These are phyloP conservation scores for Antheraea pernyi DNA, from an alignment of 1,140 invertebrate genomes.

Conservation along the genomic window DNA sequence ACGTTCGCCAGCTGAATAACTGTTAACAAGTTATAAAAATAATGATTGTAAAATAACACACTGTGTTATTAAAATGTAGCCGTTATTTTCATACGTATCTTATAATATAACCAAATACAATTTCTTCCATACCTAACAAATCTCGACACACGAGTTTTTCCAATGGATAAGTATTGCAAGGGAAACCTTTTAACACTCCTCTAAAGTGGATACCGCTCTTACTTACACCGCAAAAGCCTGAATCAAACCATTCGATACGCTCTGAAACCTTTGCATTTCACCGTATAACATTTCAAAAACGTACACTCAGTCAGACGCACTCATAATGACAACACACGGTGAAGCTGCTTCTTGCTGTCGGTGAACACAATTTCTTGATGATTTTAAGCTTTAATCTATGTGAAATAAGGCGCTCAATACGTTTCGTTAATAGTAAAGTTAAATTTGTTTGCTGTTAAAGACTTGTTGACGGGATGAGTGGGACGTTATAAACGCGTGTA, in stretches of 20 bases:
- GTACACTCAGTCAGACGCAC: constrained; percentile 35
- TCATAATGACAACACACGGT: constrained; percentile 22
- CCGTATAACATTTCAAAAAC: constrained; percentile 9
- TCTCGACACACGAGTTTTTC: constrained; percentile 1
- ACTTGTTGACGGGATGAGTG: constrained; percentile 19
- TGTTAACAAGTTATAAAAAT: too few species aligned
- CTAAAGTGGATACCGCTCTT: constrained; percentile 16
- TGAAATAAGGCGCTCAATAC: neutral
- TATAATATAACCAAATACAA: neutral
- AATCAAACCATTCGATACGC: constrained; percentile 10
- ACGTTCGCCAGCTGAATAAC: too few species aligned
- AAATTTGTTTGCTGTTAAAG: constrained; percentile 23
- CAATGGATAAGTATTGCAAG: neutral
- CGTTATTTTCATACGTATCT: too few species aligned
- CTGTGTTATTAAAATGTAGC: too few species aligned
- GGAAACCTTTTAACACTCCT: constrained; percentile 17
- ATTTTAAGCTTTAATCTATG: neutral
- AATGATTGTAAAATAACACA: too few species aligned
- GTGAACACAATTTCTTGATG: constrained; percentile 4
- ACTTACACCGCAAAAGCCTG: constrained; percentile 7
- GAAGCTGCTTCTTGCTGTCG: constrained; percentile 8
- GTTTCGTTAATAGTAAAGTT: constrained; percentile 4
- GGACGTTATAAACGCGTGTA: constrained; percentile 16
- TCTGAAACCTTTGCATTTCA: constrained; percentile 11
- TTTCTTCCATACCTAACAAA: neutral